Base-by-base conservation (phyloP, 2,888 invertebrate species). In the Gibbula magus region DNA sequence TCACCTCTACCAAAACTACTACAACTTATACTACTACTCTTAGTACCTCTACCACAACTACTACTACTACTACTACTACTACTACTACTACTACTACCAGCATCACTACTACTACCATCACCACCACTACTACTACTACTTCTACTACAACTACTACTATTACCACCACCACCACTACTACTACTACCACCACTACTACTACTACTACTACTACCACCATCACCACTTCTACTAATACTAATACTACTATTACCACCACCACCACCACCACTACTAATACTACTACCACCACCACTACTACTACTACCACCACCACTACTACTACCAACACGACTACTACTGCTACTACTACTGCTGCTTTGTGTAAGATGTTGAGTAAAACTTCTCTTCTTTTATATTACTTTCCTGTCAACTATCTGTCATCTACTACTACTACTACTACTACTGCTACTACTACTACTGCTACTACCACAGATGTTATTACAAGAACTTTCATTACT, bases 11-110 rank as follows among this genome's bases (percentile, higher is more conserved):
- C n/a, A 56, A 1, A n/a, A 56, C 20, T 13, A 20, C 2, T n/a
- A 7, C 56, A 1, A n/a, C 56, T n/a, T 7, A 2, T 56, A 56
- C 56, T 56, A 10, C 56, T 56, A 7, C 56, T 56, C 4, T 20
- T 56, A 56, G n/a, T 56, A 56, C 56, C n/a, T 10, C 56, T 56
- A 22, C 56, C n/a, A 22, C 56, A n/a, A 22, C 56, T 56, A 56
- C 56, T 56, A 56, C 56, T 56, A 56, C 56, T 56, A 56, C 56
- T 25, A 56, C 56, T 56, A 56, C 56, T 56, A 56, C 56, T 56
- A 56, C 75, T 29, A 52, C 75, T 29, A 20, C 52, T 52, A 25
- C 75, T 75, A 25, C 52, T 39, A 25, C 75, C n/a, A 52, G n/a
- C 3, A n/a, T 51, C 5, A n/a, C 79, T 22, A 53, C 79, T 22